Conservation (phyloP, 2,113 vertebrate genomes). For the Scomber scombrus region DNA sequence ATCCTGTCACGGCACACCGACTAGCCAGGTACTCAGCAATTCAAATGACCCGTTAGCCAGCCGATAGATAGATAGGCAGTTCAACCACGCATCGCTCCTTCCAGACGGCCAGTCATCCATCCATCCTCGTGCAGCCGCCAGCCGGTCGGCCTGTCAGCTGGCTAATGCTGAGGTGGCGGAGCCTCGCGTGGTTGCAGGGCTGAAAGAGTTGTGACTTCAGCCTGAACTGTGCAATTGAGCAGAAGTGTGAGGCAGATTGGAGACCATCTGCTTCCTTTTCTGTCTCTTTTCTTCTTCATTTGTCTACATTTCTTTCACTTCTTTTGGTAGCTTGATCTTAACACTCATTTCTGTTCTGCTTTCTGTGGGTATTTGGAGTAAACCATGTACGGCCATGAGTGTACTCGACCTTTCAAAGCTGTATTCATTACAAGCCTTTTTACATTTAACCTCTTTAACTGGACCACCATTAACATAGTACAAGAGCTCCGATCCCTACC, state of each 20-base stretch:
- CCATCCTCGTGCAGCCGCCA: conserved; percentile 17
- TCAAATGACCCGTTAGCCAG: conserved; percentile 9
- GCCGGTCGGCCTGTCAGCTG: not conserved
- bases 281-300: not conserved
- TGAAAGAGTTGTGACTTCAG: conserved; percentile 39
- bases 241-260: conserved; percentile 21
- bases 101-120: not conserved
- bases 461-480: not conserved
- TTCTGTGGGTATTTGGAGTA: not conserved
- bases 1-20: conserved; percentile 24
- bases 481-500: not conserved
- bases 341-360: not conserved
- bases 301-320: conserved; percentile 7
- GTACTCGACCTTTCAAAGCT: too few relatives aligned
- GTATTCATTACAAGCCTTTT: too few relatives aligned
- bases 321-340: not conserved
- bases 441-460: not conserved
- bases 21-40: conserved; percentile 31
- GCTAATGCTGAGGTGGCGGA: conserved; percentile 25
- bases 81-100: conserved; percentile 13
- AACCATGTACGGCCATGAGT: not conserved
- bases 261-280: conserved; percentile 29
- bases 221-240: conserved; percentile 29
- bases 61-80: conserved; percentile 30
- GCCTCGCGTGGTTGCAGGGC: not conserved